These are phyloP conservation scores for Phenganax stokvisi DNA, from an alignment of 92 coral and sea anemone genomes.

Conservation along the genomic window DNA sequence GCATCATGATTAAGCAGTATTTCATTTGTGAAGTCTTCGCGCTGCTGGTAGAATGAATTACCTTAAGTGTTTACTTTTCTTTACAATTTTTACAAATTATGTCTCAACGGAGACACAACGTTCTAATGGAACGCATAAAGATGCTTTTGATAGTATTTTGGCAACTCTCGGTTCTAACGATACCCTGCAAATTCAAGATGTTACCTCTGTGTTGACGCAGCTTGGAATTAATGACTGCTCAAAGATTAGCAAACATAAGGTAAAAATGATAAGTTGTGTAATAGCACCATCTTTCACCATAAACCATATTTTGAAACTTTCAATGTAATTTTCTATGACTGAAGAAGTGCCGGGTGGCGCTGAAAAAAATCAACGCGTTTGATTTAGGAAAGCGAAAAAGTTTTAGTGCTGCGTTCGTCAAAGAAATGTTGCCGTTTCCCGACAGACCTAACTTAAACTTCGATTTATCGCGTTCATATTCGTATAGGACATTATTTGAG, in stretches of 20 bases:
- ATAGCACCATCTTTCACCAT: neutral
- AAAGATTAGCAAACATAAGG: slow-evolving; percentile 15
- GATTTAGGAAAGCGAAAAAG: too few species aligned
- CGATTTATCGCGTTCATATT: too few species aligned
- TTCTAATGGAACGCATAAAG: slow-evolving; percentile 6
- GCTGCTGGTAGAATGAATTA: neutral
- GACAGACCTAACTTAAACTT: too few species aligned
- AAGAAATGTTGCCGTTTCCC: too few species aligned
- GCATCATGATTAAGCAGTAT: neutral
- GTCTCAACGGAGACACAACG: neutral
- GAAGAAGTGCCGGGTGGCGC: too few species aligned
- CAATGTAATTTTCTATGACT: too few species aligned
- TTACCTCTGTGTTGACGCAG: neutral
- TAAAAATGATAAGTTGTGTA: neutral
- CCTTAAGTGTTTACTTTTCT: neutral
- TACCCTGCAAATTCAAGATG: neutral
- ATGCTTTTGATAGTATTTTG: slow-evolving; percentile 18
- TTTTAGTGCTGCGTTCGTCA: too few species aligned
- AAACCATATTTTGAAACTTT: too few species aligned
- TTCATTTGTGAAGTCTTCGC: neutral
- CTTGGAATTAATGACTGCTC: slow-evolving; percentile 8
- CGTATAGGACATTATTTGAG: too few species aligned
- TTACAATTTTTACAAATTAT: neutral
- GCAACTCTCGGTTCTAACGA: neutral
- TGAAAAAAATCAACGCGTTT: too few species aligned